Conservation (phyloP, 2,888 invertebrate species). For the Standfussiana lucernea region DNA sequence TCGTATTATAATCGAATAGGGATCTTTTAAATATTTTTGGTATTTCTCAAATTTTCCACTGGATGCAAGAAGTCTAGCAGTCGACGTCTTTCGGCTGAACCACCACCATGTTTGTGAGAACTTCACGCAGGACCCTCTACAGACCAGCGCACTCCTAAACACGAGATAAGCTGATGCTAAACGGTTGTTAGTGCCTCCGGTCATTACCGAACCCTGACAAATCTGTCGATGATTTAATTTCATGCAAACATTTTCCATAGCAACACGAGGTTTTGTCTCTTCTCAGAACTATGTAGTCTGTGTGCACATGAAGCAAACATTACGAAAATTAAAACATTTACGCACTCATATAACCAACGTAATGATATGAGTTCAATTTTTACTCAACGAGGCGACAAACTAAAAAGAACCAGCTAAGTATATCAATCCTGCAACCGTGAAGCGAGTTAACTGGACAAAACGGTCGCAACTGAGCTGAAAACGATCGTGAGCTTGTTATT, state of each 20-base stretch:
- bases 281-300: neutral
- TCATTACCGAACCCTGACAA: neutral
- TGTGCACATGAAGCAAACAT: conserved; percentile 2
- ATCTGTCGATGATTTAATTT: neutral
- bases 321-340: conserved; percentile 5
- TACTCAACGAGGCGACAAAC: neutral
- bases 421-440: conserved; percentile 17
- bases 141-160: neutral
- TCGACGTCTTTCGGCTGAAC: neutral
- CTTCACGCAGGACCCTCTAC: neutral
- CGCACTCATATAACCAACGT: neutral
- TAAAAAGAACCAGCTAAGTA: neutral
- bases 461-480: conserved; percentile 7
- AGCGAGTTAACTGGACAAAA: conserved; percentile 6
- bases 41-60: neutral
- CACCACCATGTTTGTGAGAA: neutral
- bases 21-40: neutral
- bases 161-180: neutral
- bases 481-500: conserved; percentile 6
- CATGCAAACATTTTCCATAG: neutral
- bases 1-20: neutral
- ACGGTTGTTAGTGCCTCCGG: neutral
- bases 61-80: neutral
- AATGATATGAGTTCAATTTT: conserved; percentile 10
- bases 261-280: neutral